phyloP scores from a whole-genome alignment of 2,113 vertebrate genomes.

The Neomonachus schauinslandi region DNA sequence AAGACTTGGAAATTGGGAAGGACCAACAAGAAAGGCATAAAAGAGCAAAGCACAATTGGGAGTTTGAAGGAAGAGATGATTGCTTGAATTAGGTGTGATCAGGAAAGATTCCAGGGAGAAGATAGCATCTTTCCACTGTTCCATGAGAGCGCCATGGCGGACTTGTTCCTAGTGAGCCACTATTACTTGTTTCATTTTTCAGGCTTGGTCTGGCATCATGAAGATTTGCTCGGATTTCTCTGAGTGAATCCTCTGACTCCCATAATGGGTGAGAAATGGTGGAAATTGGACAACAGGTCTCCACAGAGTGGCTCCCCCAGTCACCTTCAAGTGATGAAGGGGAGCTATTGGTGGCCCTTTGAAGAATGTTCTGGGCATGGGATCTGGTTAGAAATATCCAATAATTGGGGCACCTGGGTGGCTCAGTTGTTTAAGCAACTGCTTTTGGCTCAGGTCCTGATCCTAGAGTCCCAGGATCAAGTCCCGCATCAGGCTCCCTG shows the following conservation, averaged over 20 bases:
- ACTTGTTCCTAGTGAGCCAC: background rate
- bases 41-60: background rate
- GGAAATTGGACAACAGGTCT: background rate
- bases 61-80: background rate
- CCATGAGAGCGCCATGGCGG: background rate
- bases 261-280: background rate
- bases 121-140: background rate
- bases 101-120: background rate
- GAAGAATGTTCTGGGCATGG: background rate
- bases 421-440: no score
- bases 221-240: background rate
- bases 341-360: background rate
- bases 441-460: no score
- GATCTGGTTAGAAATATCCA: background rate
- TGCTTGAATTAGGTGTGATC: background rate
- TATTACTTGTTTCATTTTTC: background rate
- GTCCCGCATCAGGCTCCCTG: no score
- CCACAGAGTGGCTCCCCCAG: fast-evolving
- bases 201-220: background rate
- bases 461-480: no score
- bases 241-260: background rate
- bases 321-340: background rate
- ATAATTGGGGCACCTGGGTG: no score
- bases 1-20: background rate
- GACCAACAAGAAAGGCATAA: background rate